These are phyloP conservation scores for Pyralis farinalis DNA, from an alignment of 2,888 invertebrate species.

Conservation along the genomic window DNA sequence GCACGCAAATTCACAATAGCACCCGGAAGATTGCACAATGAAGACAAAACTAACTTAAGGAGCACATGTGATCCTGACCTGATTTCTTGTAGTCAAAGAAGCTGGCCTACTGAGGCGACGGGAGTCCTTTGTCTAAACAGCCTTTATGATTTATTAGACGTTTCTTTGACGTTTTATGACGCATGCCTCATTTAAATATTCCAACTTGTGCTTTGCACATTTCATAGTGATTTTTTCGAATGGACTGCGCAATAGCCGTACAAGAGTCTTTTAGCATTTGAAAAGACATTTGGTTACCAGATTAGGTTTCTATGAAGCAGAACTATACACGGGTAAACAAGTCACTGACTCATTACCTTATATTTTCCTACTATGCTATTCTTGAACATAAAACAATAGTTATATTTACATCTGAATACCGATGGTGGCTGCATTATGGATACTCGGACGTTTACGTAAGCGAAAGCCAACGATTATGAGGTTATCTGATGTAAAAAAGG, in stretches of 20 bases:
- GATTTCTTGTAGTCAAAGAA: constrained; percentile 59
- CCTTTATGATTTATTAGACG: constrained; percentile 76
- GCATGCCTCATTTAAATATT: constrained; percentile 74
- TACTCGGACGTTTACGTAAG: constrained; percentile 36
- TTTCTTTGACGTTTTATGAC: constrained; percentile 74
- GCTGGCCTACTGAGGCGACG: constrained; percentile 45
- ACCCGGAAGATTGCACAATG: constrained; percentile 77
- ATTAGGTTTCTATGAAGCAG: constrained; percentile 66
- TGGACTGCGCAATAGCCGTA: constrained; percentile 39
- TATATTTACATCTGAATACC: constrained; percentile 43
- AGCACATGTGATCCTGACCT: constrained; percentile 79
- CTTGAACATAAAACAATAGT: constrained; percentile 25
- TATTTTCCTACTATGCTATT: constrained; percentile 35
- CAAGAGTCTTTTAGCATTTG: constrained; percentile 65
- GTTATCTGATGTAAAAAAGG: constrained; percentile 33
- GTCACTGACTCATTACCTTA: constrained; percentile 50
- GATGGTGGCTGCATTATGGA: not conserved
- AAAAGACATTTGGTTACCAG: constrained; percentile 79
- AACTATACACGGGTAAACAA: constrained; percentile 61
- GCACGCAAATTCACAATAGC: constrained; percentile 58
- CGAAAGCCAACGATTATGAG: constrained; percentile 41
- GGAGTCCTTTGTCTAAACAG: constrained; percentile 57
- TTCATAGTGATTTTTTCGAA: constrained; percentile 63
- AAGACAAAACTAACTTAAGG: constrained; percentile 49
- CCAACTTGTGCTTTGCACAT: constrained; percentile 74